phyloP scores from a whole-genome alignment of 1,140 invertebrate species.

The Acromyrmex echinatior region DNA sequence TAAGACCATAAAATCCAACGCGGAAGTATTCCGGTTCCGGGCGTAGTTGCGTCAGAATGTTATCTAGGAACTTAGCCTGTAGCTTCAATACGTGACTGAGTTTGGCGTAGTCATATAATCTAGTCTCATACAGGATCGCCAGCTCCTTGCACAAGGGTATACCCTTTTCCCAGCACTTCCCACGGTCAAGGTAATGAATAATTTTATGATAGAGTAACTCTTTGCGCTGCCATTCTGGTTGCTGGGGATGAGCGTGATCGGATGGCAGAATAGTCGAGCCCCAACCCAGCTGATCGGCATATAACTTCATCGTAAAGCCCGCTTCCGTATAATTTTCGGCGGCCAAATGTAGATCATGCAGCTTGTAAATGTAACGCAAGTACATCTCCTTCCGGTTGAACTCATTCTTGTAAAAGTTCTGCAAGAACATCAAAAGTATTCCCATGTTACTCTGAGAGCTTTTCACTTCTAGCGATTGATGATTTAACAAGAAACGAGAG shows the following conservation, averaged over 20 bases:
- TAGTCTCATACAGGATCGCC: constrained; percentile 95
- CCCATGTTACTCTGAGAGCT: constrained; percentile 66
- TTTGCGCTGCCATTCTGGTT: constrained; percentile 97
- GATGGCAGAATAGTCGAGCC: constrained; percentile 90
- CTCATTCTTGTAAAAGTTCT: constrained; percentile 99
- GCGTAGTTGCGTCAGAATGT: constrained; percentile 94
- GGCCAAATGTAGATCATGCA: constrained; percentile 97
- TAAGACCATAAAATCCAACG: constrained; percentile 97
- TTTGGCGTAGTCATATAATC: constrained; percentile 96
- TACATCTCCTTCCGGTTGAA: constrained; percentile 99
- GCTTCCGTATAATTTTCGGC: constrained; percentile 99
- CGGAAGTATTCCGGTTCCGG: constrained; percentile 98
- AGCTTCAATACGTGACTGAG: constrained; percentile 94
- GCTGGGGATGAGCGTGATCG: constrained; percentile 89
- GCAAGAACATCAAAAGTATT: constrained; percentile 83
- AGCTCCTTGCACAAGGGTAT: constrained; percentile 97
- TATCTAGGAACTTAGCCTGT: constrained; percentile 96
- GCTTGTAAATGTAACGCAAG: constrained; percentile 97
- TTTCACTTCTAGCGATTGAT: neutral
- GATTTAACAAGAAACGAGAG: neutral
- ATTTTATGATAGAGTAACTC: constrained; percentile 97
- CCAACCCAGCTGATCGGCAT: constrained; percentile 97
- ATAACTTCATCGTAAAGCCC: constrained; percentile 97
- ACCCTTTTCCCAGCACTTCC: constrained; percentile 98
- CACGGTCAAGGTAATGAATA: constrained; percentile 97